These are phyloP conservation scores for Ophioninae sp. DNA, from an alignment of 2,888 invertebrate genomes.

Conservation along the genomic window DNA sequence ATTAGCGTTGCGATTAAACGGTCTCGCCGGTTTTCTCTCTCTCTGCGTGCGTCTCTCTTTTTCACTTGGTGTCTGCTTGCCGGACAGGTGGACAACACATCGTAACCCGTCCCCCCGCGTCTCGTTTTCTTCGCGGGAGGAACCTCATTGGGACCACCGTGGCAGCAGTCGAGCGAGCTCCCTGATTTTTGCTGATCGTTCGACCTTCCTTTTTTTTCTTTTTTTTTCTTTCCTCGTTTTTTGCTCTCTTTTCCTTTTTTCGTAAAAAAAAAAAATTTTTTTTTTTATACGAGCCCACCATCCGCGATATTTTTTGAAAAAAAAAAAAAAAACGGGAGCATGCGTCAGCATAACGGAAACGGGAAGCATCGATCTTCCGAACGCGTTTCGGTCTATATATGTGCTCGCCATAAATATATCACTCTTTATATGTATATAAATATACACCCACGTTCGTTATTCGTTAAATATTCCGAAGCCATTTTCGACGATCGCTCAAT, in stretches of 20 bases:
- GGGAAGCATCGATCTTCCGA: slow-evolving; percentile 53
- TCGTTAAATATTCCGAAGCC: no score
- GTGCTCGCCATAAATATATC: slow-evolving; percentile 1
- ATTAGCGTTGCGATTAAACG: slow-evolving; percentile 69
- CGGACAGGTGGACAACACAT: slow-evolving; percentile 67
- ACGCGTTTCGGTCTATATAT: slow-evolving; percentile 23
- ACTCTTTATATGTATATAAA: no score
- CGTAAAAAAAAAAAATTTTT: no score
- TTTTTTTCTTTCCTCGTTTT: slow-evolving; percentile 24
- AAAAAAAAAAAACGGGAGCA: slow-evolving; percentile 37
- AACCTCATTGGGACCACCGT: slow-evolving; percentile 58
- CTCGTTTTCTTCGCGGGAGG: slow-evolving; percentile 15
- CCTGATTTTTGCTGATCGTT: slow-evolving; percentile 46
- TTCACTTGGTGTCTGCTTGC: slow-evolving; percentile 32
- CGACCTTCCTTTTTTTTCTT: slow-evolving; percentile 30
- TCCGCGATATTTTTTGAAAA: slow-evolving; percentile 35
- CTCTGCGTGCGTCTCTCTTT: background rate
- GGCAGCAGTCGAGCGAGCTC: slow-evolving; percentile 47
- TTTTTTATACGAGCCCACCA: slow-evolving; percentile 6
- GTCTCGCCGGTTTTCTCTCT: slow-evolving; percentile 50
- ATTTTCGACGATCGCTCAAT: no score
- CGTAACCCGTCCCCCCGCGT: slow-evolving; percentile 6
- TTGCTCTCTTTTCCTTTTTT: slow-evolving; percentile 8
- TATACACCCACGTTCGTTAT: no score
- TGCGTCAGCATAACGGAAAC: slow-evolving; percentile 40